phyloP scores from a whole-genome alignment of 2,888 invertebrate genomes.

The Pilophorus perplexus region DNA sequence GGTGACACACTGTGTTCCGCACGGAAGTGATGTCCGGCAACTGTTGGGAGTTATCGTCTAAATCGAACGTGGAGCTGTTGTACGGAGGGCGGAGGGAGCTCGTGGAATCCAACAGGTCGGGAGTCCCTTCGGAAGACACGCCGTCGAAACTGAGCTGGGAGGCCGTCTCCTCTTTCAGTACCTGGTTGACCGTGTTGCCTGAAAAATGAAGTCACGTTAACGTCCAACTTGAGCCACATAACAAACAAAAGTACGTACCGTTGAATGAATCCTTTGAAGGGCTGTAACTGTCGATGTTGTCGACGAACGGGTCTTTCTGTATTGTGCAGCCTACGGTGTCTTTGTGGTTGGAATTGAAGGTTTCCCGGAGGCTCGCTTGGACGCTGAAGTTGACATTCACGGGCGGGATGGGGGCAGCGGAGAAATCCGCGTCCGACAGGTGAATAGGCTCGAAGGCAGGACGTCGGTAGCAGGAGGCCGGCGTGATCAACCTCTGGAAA shows the following conservation, averaged over 20 bases:
- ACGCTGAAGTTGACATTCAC: conserved; percentile 33
- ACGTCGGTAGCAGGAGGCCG: conserved; percentile 49
- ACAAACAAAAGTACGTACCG: not conserved
- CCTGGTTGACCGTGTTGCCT: not conserved
- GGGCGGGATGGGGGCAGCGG: conserved; percentile 46
- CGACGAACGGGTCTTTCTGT: conserved; percentile 5
- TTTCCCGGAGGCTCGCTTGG: conserved; percentile 24
- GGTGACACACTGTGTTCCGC: conserved; percentile 14
- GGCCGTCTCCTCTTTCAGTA: conserved; percentile 4
- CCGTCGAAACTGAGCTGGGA: conserved; percentile 27
- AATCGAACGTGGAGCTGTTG: conserved; percentile 6
- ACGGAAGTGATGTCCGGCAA: conserved; percentile 46
- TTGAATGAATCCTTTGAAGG: conserved; percentile 1
- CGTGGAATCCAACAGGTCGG: conserved; percentile 44
- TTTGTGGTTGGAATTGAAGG: conserved; percentile 34
- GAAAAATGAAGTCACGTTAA: not conserved
- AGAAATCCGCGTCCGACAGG: conserved; percentile 51
- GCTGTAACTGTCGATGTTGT: conserved; percentile 1
- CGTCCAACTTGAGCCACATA: not conserved
- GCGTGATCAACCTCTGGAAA: conserved; percentile 44
- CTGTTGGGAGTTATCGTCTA: conserved; percentile 36
- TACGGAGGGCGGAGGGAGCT: conserved; percentile 32
- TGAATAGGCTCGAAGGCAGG: conserved; percentile 51
- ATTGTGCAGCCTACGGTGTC: conserved; percentile 28
- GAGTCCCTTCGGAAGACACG: conserved; percentile 39